These are phyloP conservation scores for Norana najaformis DNA, from an alignment of 2,888 invertebrate species.

Conservation along the genomic window DNA sequence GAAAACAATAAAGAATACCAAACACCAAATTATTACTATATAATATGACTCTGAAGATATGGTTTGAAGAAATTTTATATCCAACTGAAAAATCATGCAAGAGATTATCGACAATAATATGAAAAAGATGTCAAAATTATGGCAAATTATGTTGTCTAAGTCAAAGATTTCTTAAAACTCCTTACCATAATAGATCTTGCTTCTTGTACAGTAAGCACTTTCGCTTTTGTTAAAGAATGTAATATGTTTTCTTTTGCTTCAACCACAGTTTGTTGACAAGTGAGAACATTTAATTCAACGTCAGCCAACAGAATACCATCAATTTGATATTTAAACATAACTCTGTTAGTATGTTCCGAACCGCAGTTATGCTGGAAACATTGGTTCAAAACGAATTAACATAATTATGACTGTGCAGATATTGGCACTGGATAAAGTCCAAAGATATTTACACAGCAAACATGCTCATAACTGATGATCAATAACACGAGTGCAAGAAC, in stretches of 20 bases:
- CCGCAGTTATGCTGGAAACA: neutral
- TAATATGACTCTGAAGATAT: no score
- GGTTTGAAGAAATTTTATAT: no score
- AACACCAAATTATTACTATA: no score
- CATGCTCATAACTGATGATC: neutral
- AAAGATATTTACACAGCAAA: neutral
- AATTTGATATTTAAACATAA: neutral
- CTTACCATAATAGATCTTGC: constrained; percentile 13
- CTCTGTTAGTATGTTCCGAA: neutral
- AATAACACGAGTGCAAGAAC: no score
- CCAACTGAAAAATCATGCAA: no score
- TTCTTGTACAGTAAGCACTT: neutral
- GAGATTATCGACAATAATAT: no score
- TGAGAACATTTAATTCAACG: neutral
- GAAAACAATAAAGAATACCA: no score
- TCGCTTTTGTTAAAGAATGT: neutral
- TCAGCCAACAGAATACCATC: neutral
- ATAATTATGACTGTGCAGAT: neutral
- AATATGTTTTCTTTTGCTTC: neutral
- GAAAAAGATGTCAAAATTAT: no score
- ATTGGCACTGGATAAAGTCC: neutral
- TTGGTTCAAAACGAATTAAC: neutral
- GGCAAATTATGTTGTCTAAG: no score
- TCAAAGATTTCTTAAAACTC: no score
- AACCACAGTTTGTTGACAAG: neutral